Evolutionary conservation across 2,888 invertebrate species (phyloP).

Genomic region (Tubulanus polymorphus): DNA sequence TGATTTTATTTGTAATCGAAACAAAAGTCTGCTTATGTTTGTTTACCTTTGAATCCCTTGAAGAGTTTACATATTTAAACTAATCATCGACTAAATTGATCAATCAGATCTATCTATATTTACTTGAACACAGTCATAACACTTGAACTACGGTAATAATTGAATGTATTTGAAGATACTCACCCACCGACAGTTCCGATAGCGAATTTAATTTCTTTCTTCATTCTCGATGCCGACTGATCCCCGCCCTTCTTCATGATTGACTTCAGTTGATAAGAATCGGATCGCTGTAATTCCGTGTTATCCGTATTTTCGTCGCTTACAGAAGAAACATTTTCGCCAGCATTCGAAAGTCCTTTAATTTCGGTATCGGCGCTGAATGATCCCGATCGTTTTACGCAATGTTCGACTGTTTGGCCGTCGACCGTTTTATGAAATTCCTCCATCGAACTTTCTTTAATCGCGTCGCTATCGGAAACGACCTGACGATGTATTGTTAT

Average conservation of each 20-base stretch:
- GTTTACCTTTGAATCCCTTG: too few species aligned
- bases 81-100: too few species aligned
- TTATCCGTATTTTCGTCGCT: neutral
- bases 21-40: too few species aligned
- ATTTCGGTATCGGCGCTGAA: neutral
- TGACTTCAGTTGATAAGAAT: conserved; percentile 29
- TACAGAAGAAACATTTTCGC: neutral
- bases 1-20: too few species aligned
- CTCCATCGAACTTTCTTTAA: neutral
- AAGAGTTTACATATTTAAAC: too few species aligned
- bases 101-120: too few species aligned
- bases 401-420: neutral
- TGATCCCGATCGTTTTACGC: neutral
- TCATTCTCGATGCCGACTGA: conserved; percentile 24
- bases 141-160: too few species aligned
- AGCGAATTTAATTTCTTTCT: conserved; percentile 48
- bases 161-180: conserved; percentile 15
- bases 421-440: neutral
- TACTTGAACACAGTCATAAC: too few species aligned
- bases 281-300: neutral
- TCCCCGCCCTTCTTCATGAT: conserved; percentile 41
- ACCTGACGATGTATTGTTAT: neutral
- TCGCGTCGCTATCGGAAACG: neutral
- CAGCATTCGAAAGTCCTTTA: neutral
- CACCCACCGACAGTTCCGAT: conserved; percentile 43